Percentiles rank a stretch among this genome's conserved stretches.
These are phyloP conservation scores for Drosophila maculinotata DNA, from an alignment of 2,888 invertebrate genomes.

Conservation along the genomic window DNA sequence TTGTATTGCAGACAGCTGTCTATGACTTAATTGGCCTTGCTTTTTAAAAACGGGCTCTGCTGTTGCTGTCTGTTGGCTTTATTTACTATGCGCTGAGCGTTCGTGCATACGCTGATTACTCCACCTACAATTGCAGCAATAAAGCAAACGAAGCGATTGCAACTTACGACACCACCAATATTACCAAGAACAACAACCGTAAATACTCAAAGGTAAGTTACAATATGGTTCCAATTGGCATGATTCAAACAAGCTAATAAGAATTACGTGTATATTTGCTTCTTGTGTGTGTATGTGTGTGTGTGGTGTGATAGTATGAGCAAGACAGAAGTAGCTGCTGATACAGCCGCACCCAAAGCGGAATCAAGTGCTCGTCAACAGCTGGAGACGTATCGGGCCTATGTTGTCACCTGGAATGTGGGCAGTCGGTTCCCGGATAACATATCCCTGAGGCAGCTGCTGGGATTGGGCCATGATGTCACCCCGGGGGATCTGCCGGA, in stretches of 20 bases:
- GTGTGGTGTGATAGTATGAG: slow-evolving; percentile 38
- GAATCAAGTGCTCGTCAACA: slow-evolving; percentile 55
- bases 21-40: slow-evolving; percentile 47
- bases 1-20: slow-evolving; percentile 39
- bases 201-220: slow-evolving; percentile 40
- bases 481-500: slow-evolving; percentile 88
- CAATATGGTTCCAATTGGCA: slow-evolving; percentile 13
- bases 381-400: slow-evolving; percentile 87
- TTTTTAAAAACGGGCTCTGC: slow-evolving; percentile 43
- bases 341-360: slow-evolving; percentile 43
- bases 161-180: slow-evolving; percentile 43
- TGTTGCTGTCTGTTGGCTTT: slow-evolving; percentile 22
- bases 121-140: slow-evolving; percentile 19
- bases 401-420: slow-evolving; percentile 96
- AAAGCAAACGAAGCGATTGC: slow-evolving; percentile 14
- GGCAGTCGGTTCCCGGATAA: slow-evolving; percentile 92
- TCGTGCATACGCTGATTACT: slow-evolving; percentile 41
- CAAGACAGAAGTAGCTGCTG: slow-evolving; percentile 21
- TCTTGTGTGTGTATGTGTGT: slow-evolving; percentile 20
- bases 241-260: slow-evolving; percentile 24
- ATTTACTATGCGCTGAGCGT: slow-evolving; percentile 54
- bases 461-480: slow-evolving; percentile 87
- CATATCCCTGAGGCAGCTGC: slow-evolving; percentile 89
- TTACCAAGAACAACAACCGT: slow-evolving; percentile 13
- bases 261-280: slow-evolving; percentile 4